Evolutionary conservation across 1,140 invertebrate genomes (phyloP).

Genomic region (Spodoptera litura): DNA sequence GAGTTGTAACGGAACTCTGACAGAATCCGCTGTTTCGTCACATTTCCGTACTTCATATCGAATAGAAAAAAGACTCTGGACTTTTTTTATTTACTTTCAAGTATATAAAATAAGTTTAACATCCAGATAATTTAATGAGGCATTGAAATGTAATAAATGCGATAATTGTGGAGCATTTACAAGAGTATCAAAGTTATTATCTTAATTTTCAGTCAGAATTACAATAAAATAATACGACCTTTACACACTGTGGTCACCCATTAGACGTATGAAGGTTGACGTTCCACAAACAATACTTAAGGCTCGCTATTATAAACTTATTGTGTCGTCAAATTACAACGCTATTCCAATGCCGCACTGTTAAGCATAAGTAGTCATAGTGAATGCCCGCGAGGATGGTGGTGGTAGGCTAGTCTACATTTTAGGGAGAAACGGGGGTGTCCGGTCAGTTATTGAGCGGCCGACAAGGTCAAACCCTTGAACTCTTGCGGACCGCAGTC

Average conservation of each 20-base stretch:
- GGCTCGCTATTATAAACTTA: neutral
- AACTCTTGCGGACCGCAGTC: constrained; percentile 59
- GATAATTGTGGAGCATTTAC: no score
- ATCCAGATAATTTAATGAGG: no score
- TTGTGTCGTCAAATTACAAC: neutral
- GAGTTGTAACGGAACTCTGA: constrained; percentile 14
- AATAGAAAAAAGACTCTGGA: neutral
- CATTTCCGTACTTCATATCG: neutral
- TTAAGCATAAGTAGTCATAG: constrained; percentile 22
- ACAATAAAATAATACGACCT: no score
- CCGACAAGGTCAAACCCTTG: constrained; percentile 76
- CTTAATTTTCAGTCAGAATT: no score
- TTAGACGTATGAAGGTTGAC: no score
- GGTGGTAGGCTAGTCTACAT: constrained; percentile 41
- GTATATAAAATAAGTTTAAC: no score
- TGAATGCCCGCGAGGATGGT: constrained; percentile 23
- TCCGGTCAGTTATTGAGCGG: constrained; percentile 74
- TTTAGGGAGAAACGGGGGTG: constrained; percentile 57
- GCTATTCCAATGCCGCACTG: constrained; percentile 40
- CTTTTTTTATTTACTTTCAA: neutral
- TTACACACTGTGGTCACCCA: no score
- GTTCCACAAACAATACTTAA: neutral
- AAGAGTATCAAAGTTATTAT: no score
- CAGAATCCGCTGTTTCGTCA: neutral
- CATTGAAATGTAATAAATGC: no score